Percentiles rank a stretch among this genome's conserved stretches.
phyloP scores from a whole-genome alignment of 37 sponge, comb jelly and placozoan species.

The Ephydatia muelleri region DNA sequence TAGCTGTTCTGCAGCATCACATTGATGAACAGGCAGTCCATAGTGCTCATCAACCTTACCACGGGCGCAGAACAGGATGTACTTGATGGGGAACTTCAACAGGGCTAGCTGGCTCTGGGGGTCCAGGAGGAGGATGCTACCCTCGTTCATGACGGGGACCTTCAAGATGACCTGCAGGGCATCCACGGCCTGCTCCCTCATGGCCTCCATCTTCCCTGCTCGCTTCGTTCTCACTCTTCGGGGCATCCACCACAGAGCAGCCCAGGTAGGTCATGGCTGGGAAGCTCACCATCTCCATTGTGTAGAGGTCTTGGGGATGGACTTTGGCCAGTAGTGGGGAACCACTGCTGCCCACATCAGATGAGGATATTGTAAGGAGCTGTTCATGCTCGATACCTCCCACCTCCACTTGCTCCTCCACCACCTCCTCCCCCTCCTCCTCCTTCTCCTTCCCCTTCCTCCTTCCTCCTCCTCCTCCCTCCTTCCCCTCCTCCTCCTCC shows the following conservation, averaged over 20 bases:
- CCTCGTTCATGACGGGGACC: slow-evolving; percentile 60
- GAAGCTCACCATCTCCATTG: slow-evolving; percentile 8
- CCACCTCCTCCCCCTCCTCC: no score
- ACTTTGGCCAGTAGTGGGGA: background rate
- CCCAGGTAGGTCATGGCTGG: slow-evolving; percentile 73
- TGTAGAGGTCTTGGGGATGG: background rate
- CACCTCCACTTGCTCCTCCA: no score
- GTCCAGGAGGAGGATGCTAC: slow-evolving; percentile 65
- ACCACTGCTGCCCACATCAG: no score
- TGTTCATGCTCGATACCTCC: no score
- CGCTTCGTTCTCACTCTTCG: slow-evolving; percentile 82
- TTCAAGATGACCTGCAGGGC: slow-evolving; percentile 68
- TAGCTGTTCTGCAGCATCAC: slow-evolving; percentile 61
- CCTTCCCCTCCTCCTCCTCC: no score
- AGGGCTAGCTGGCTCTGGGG: slow-evolving; percentile 49
- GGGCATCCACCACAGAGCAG: slow-evolving; percentile 85
- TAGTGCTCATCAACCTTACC: slow-evolving; percentile 51
- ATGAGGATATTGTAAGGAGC: no score
- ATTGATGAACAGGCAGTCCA: slow-evolving; percentile 83
- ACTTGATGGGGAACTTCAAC: slow-evolving; percentile 43
- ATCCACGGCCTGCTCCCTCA: slow-evolving; percentile 53
- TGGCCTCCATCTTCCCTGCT: slow-evolving; percentile 73
- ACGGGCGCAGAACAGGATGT: slow-evolving; percentile 84
- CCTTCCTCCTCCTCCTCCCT: no score
- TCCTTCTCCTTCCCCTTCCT: no score